Base-by-base conservation (phyloP, 2,113 vertebrate species). In the Lasiurus cinereus region DNA sequence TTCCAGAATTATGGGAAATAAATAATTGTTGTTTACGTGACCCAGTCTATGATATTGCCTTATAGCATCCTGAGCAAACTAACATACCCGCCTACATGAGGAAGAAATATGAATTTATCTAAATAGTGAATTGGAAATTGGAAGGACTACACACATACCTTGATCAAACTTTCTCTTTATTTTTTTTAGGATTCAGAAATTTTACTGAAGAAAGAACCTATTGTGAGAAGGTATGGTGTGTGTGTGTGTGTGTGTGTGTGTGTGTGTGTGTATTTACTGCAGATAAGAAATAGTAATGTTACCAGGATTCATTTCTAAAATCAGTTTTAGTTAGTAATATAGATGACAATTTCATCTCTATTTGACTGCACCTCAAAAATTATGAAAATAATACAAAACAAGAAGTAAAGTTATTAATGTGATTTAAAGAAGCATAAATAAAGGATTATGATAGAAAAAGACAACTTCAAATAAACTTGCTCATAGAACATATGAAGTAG, bases 241-340 rank as follows among this genome's bases (percentile, higher is more conserved):
- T 62, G 24, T 56, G 54, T 56, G 22, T 86, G 16, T 62, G 24
- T 56, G 54, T 56, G 19, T 56, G 54, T 56, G 54, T 59, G 29
- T 31, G 31, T 67, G 64, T 67, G 7, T 24, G 16, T 67, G 12
- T n/a, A 54, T 79, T 92, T 83, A 88, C 76, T 36, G 36, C 33
- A 94, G 3, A 78, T n/a, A 46, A 50, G 39, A 94, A 92, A 62
- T 83, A 74, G 69, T 77, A 72, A 48, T 85, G 2, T 48, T 39
- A 79, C 0, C 9, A 67, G 22, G 33, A 66, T 80, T 73, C 8
- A 43, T 83, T 15, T 77, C 22, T 27, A 82, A 83, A 92, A 92
- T 87, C 16, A 80, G 4, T 8, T 93, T 43, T 69, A 19, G 67
- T 33, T 54, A 69, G 10, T 78, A 69, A 69, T 66, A 39, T 39